Evolutionary conservation across 2,888 invertebrate genomes (phyloP), one percentile per base, ranked within the genome.

Genomic region (Pachycephus smyrnensis): DNA sequence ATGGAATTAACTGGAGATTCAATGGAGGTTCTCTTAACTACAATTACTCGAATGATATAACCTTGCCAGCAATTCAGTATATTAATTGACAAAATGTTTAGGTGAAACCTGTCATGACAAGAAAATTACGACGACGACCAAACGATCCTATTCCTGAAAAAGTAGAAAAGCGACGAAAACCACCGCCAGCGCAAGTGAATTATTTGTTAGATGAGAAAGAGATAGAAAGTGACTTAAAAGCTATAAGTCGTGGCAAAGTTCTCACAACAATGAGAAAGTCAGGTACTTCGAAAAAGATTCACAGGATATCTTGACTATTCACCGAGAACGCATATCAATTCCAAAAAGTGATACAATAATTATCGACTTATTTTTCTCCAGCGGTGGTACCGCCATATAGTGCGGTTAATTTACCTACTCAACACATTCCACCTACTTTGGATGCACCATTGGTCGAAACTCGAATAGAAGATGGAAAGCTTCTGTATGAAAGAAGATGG

Each of bases 91-190:
- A 15, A 76, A 37, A 71, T 73, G n/a, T 83, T 71, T 91, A 95
- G 94, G 95, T 97, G n/a, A 98, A 98, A 89, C 98, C 98, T 15
- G 97, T 97, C n/a, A 96, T 98, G 93, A 99, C 98, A 40, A 94
- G 99, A 36, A 99, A 98, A 91, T 92, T 99, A 36, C 93, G 99
- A 6, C 93, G 98, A 80, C 94, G 99, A 35, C 98, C 98, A 0
- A 98, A 99, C 91, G 98, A 98, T 91, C 98, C 98, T 0, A 94
- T 97, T 71, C 98, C 98, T 6, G 95, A 96, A 80, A 97, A 97
- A 11, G 95, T 97, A 87, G 95, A 95, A 80, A 98, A 98, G 92
- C 94, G 98, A 2, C 93, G 98, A 77, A 96, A 97, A 89, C 95
- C 96, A 4, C 95, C 96, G 3, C 94, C 95, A 73, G 97, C 97